phyloP scores from a whole-genome alignment of 1,140 invertebrate species.

The Chrysomallon squamiferum region DNA sequence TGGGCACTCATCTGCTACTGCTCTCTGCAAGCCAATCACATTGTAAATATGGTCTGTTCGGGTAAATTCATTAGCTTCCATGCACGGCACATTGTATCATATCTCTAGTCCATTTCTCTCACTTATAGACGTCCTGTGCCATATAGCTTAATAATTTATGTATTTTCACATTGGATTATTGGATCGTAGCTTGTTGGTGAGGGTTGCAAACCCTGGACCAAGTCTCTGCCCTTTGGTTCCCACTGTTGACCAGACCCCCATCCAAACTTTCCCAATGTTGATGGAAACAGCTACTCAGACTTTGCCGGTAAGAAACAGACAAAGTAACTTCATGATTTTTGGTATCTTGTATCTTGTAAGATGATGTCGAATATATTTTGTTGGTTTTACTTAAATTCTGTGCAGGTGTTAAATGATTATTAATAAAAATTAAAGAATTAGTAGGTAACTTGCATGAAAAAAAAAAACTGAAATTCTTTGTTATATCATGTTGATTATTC shows the following conservation, averaged over 20 bases:
- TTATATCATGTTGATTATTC: no score
- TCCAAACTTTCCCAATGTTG: constrained; percentile 13
- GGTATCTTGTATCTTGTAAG: no score
- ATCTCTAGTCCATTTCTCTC: not conserved
- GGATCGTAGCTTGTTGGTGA: constrained; percentile 5
- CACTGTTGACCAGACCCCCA: not conserved
- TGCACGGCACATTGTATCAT: not conserved
- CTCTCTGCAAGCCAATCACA: no score
- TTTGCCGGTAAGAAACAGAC: constrained; percentile 17
- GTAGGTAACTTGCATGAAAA: no score
- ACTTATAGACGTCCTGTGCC: not conserved
- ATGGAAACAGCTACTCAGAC: constrained; percentile 25
- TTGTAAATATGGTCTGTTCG: no score
- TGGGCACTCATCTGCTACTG: no score
- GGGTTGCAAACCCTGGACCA: not conserved
- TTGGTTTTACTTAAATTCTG: no score
- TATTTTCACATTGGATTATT: constrained; percentile 18
- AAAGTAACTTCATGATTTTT: no score
- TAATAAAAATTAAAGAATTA: no score
- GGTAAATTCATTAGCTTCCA: not conserved
- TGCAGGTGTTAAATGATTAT: no score
- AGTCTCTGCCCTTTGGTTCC: not conserved
- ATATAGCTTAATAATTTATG: constrained; percentile 17
- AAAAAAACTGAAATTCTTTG: no score
- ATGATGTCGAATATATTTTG: no score